Evolutionary conservation across 1,140 invertebrate species (phyloP).

Genomic region (Ephestia elutella): DNA sequence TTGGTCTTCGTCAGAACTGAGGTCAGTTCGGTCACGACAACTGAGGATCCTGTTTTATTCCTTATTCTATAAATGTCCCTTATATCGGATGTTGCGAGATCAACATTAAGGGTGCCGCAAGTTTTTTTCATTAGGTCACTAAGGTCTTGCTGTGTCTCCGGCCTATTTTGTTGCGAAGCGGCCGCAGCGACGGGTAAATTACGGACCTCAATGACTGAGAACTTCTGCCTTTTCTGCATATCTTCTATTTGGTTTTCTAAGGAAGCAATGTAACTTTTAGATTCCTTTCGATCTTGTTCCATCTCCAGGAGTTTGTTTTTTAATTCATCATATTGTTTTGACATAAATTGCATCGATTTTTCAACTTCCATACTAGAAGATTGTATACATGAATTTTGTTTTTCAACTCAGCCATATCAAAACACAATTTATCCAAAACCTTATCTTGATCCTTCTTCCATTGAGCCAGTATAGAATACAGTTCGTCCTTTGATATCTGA

Average conservation of each 20-base stretch:
- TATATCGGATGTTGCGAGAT: conserved; percentile 1
- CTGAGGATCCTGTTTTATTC: background rate
- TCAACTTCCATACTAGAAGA: too few species aligned
- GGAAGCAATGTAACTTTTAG: background rate
- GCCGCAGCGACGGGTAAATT: conserved; percentile 5
- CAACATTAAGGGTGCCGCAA: background rate
- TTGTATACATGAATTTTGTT: too few species aligned
- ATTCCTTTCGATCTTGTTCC: conserved; percentile 9
- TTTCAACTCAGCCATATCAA: too few species aligned
- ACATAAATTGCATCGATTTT: too few species aligned
- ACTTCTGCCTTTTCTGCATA: conserved; percentile 8
- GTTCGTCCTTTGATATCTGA: too few species aligned
- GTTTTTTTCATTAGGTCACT: conserved; percentile 1
- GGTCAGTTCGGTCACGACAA: conserved; percentile 6
- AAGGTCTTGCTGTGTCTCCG: conserved; percentile 13
- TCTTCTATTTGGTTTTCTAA: conserved; percentile 14
- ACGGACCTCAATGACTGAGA: conserved; percentile 11
- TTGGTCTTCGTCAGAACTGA: conserved; percentile 10
- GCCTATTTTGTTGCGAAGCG: background rate
- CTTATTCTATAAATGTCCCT: conserved; percentile 12
- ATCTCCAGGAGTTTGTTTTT: background rate
- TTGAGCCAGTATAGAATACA: too few species aligned
- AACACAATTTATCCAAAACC: too few species aligned
- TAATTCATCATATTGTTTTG: too few species aligned
- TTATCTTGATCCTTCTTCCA: too few species aligned